Base-by-base conservation (phyloP, 2,888 invertebrate genomes). In the Rhodophaea formosa region DNA sequence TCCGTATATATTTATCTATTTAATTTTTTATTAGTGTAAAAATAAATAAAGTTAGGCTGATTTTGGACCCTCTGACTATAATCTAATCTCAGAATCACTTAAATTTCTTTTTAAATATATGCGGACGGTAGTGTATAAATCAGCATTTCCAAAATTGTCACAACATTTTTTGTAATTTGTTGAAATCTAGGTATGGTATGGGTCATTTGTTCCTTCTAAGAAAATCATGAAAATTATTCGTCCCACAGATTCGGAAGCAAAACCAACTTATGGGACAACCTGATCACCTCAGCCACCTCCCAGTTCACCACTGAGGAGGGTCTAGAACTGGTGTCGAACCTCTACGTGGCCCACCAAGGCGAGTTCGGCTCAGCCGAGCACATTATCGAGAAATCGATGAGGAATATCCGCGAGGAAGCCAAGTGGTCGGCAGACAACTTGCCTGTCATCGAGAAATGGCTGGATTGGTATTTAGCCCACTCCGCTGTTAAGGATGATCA, bases 361-460 rank as follows among this genome's bases (percentile, higher is more conserved):
- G 94, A 96, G 68, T 95, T 96, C 64, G 95, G 94, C 0, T 94
- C 94, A 5, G 95, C 95, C 0, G 94, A 95, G 62, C 94, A 94
- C 65, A 94, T 96, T 14, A 93, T 96, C 12, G 94, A 94, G 70
- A 94, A 94, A 65, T 94, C 95, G 0, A 82, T 96, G 70, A 93
- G 93, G 67, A 95, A 94, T 62, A 95, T 96, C 46, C 92, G 94
- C 66, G 95, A 95, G 69, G 95, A 96, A 73, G 94, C 94, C 0
- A 93, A 94, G 70, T 96, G 96, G 96, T 95, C 95, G 39, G 93
- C 94, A 55, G 94, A 94, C 56, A 96, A 96, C 74, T 78, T 96
- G 5, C 96, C 96, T 0, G 93, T 94, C 0, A 95, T 96, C 44
- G 94, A 95, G 61, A 84, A 90, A 8, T 96, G 96, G 96, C 82